phyloP scores from a whole-genome alignment of 1,140 invertebrate genomes.

The Drosophila chauvacae region DNA sequence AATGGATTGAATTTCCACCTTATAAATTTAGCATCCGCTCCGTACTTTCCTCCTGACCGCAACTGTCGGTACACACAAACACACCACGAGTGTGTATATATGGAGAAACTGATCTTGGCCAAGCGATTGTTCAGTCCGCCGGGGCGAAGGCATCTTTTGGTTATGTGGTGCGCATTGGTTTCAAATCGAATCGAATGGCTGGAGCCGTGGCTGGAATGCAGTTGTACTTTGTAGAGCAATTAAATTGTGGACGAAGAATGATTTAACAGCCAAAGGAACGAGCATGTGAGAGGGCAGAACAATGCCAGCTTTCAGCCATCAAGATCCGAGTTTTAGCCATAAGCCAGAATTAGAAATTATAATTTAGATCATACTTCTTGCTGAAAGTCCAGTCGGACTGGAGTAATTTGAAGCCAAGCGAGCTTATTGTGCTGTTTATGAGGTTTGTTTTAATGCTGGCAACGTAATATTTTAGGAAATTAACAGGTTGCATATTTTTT shows the following conservation, averaged over 20 bases:
- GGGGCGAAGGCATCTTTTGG: conserved; percentile 51
- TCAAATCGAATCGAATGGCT: conserved; percentile 44
- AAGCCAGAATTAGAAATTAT: conserved; percentile 43
- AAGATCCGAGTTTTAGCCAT: conserved; percentile 11
- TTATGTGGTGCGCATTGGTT: conserved; percentile 50
- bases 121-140: conserved; percentile 52
- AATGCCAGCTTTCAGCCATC: conserved; percentile 17
- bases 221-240: conserved; percentile 46
- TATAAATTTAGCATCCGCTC: conserved; percentile 44
- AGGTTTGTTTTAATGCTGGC: conserved; percentile 18
- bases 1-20: conserved; percentile 47
- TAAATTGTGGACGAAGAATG: conserved; percentile 64
- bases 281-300: conserved; percentile 39
- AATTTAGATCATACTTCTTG: conserved; percentile 32
- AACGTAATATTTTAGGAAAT: conserved; percentile 17
- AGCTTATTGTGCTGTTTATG: conserved; percentile 21
- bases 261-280: conserved; percentile 37
- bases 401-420: conserved; percentile 23
- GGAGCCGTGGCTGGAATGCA: conserved; percentile 37
- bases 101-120: conserved; percentile 58
- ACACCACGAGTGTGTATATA: conserved; percentile 12
- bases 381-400: background rate
- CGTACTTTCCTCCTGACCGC: conserved; percentile 47
- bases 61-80: conserved; percentile 38
- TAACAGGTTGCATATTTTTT: conserved; percentile 25